Evolutionary conservation across 2,797 vertebrate species (phyloP), one percentile per base, ranked within the genome.

Genomic region (Diplodus sargus): DNA sequence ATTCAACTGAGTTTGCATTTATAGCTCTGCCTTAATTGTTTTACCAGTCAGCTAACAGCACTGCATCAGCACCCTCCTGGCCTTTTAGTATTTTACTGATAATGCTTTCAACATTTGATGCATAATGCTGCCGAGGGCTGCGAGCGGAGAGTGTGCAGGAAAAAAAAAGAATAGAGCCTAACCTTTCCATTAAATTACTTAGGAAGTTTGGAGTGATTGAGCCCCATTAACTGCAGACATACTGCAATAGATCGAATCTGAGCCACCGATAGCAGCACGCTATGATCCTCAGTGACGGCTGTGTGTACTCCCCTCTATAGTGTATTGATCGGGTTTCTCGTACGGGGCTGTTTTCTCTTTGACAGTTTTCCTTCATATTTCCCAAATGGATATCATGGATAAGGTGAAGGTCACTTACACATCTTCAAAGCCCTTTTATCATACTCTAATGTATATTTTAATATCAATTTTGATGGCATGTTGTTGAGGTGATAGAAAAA

Each of bases 181-280:
- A 85, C 80, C 91, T 90, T 93, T 94, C 93, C 78, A 90, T 89
- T 89, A 88, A 92, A 93, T 94, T 89, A 92, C 92, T 85, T 47
- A 65, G 72, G 81, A 85, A 82, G 84, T 86, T 92, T 83, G 85
- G 76, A 93, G 91, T 85, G 85, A 95, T 94, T 94, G 92, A 93
- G 86, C 88, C 89, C 88, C 92, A 93, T 95, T 95, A 95, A 94
- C 91, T 85, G 74, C 92, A 94, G 91, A 92, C 54, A 82, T 81
- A 91, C 91, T 90, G 86, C 92, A 80, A 88, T 87, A 88, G 91
- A 95, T 95, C 93, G 91, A 95, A 94, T 94, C 93, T 85, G 91
- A 71, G 69, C 75, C 69, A 62, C 78, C 74, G 68, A 63, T 83
- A 86, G 77, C 70, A 74, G 79, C 85, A 76, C 59, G 54, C 73